phyloP scores from a whole-genome alignment of 1,140 invertebrate species.

The Calycopis cecrops region DNA sequence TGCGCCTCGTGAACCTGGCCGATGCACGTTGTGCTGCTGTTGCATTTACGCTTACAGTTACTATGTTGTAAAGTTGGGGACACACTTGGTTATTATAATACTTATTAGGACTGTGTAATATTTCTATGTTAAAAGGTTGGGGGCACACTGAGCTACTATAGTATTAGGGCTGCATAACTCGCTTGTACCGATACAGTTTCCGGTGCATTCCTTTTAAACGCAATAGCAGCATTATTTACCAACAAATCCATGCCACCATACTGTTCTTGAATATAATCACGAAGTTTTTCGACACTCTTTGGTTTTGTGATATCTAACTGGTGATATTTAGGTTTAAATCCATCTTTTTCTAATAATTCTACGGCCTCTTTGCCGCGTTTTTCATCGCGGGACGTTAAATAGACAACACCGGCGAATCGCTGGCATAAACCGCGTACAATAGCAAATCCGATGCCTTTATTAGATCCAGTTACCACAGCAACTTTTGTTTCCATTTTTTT shows the following conservation, averaged over 20 bases:
- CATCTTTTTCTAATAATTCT: conserved; percentile 68
- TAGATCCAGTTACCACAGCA: too few relatives aligned
- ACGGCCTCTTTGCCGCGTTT: conserved; percentile 77
- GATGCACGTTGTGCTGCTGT: too few relatives aligned
- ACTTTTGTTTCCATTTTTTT: too few relatives aligned
- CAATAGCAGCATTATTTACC: conserved; percentile 91
- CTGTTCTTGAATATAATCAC: conserved; percentile 77
- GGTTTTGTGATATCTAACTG: conserved; percentile 81
- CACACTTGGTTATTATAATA: too few relatives aligned
- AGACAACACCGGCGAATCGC: conserved; percentile 78
- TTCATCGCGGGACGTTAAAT: conserved; percentile 78
- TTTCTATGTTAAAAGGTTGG: too few relatives aligned
- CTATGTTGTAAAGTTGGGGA: too few relatives aligned
- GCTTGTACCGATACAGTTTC: conserved; percentile 83
- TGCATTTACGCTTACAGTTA: too few relatives aligned
- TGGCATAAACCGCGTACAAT: conserved; percentile 79
- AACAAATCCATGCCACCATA: conserved; percentile 87
- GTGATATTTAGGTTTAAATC: conserved; percentile 78
- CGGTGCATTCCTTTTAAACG: conserved; percentile 78
- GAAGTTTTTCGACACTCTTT: conserved; percentile 77
- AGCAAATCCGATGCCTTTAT: too few relatives aligned
- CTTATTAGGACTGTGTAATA: too few relatives aligned
- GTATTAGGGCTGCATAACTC: too few relatives aligned
- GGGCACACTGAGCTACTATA: too few relatives aligned
- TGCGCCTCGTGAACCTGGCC: too few relatives aligned